phyloP scores from a whole-genome alignment of 1,140 invertebrate genomes.

The Cydia strobilella region DNA sequence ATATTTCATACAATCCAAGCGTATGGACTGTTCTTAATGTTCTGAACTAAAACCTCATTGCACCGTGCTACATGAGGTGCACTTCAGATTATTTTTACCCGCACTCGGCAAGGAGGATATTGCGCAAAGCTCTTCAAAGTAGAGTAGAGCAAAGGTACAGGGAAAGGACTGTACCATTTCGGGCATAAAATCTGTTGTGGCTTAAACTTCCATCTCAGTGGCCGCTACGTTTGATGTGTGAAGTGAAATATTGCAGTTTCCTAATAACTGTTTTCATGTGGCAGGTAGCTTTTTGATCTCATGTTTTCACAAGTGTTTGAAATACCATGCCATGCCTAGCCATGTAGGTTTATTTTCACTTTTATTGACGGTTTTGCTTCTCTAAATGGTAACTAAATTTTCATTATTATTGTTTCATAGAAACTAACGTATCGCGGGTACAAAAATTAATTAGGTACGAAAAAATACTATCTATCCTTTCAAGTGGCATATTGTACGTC shows the following conservation, averaged over 20 bases:
- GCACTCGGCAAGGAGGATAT: constrained; percentile 32
- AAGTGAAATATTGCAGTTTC: constrained; percentile 62
- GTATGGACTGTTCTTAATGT: constrained; percentile 36
- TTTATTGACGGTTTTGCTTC: not conserved
- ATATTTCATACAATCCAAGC: not conserved
- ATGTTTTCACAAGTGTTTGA: constrained; percentile 12
- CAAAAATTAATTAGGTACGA: too few relatives aligned
- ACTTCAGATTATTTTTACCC: constrained; percentile 34
- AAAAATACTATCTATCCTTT: too few relatives aligned
- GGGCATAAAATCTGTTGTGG: constrained; percentile 39
- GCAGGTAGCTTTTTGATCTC: constrained; percentile 38
- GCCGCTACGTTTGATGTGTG: constrained; percentile 64
- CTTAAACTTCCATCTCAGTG: constrained; percentile 63
- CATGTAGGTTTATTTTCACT: constrained; percentile 20
- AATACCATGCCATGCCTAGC: not conserved
- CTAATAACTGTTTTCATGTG: constrained; percentile 43
- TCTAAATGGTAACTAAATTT: not conserved
- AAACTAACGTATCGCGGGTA: too few relatives aligned
- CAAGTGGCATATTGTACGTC: too few relatives aligned
- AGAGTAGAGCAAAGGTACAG: constrained; percentile 32
- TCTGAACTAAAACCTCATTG: constrained; percentile 34
- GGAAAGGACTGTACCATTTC: constrained; percentile 39
- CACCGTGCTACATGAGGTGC: constrained; percentile 35
- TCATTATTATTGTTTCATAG: not conserved
- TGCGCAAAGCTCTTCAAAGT: constrained; percentile 40